phyloP scores from a whole-genome alignment of 30 jellyfish, hydroid and myxozoan genomes.

The Cassiopea xamachana region DNA sequence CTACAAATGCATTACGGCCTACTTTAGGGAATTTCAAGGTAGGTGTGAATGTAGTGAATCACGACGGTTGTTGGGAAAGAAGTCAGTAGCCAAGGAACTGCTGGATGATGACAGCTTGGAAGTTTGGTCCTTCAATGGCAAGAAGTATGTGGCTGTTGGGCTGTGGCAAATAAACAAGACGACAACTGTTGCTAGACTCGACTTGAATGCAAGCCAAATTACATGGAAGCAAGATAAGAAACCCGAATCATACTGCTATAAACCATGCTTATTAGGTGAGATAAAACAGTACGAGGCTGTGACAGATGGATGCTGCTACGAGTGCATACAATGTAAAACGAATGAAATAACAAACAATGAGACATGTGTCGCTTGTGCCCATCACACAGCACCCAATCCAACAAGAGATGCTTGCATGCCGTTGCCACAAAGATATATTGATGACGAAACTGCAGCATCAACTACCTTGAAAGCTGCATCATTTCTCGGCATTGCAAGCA shows the following conservation, averaged over 20 bases:
- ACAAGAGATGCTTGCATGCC: slow-evolving; percentile 3
- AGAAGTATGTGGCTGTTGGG: neutral
- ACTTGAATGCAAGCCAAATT: neutral
- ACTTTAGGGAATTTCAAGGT: neutral
- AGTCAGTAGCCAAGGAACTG: neutral
- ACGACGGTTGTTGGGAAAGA: neutral
- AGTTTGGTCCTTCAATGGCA: slow-evolving; percentile 19
- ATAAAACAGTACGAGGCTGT: neutral
- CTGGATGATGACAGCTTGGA: neutral
- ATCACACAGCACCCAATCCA: neutral
- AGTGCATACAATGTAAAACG: neutral
- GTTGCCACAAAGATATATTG: slow-evolving; percentile 17
- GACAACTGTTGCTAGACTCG: neutral
- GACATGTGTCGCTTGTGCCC: neutral
- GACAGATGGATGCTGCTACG: neutral
- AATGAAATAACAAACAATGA: neutral
- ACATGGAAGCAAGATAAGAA: neutral
- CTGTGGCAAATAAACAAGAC: slow-evolving; percentile 12
- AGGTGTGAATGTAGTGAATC: neutral
- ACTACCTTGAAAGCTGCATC: slow-evolving; percentile 9
- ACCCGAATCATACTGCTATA: slow-evolving; percentile 55
- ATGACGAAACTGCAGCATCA: neutral
- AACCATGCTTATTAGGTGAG: slow-evolving; percentile 33
- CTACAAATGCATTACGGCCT: slow-evolving; percentile 21
- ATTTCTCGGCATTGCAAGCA: slow-evolving; percentile 37